Evolutionary conservation across 2,888 invertebrate species (phyloP).

Genomic region (Cremastobaeus sp.): DNA sequence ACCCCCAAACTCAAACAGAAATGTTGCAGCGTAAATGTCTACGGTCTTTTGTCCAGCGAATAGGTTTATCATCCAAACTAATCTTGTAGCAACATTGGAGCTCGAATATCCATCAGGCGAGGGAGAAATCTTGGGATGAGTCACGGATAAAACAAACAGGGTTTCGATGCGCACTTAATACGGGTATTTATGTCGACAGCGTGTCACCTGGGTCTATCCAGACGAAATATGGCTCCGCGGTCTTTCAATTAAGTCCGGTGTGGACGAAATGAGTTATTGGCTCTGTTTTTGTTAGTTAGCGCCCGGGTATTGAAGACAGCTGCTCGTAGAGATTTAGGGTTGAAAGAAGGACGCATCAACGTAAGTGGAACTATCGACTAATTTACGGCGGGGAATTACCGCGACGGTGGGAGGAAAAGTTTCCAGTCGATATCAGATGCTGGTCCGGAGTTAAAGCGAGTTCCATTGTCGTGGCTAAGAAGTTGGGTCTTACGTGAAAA

Average conservation of each 20-base stretch:
- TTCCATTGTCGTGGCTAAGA: neutral
- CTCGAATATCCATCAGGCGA: no score
- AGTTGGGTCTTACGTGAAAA: constrained; percentile 18
- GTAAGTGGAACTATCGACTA: constrained; percentile 4
- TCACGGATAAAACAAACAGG: neutral
- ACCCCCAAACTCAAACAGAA: no score
- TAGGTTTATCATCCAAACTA: no score
- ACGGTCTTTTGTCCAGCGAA: no score
- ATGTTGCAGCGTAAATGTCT: no score
- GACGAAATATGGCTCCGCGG: constrained; percentile 28
- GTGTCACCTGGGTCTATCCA: constrained; percentile 32
- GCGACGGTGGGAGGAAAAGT: constrained; percentile 4
- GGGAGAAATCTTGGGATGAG: constrained; percentile 9
- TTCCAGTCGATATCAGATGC: constrained; percentile 1
- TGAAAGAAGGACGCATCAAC: constrained; percentile 1
- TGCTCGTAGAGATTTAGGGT: constrained; percentile 24
- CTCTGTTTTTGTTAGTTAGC: constrained; percentile 20
- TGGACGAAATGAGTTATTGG: constrained; percentile 33
- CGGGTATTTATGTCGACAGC: constrained; percentile 27
- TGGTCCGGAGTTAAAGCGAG: constrained; percentile 7
- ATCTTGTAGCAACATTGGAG: no score
- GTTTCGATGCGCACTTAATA: constrained; percentile 12
- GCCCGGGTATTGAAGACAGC: constrained; percentile 18
- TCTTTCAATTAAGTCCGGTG: constrained; percentile 40
- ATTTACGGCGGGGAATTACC: constrained; percentile 24